These are phyloP conservation scores for Parnassius mnemosyne DNA, from an alignment of 2,888 invertebrate species.

Conservation along the genomic window DNA sequence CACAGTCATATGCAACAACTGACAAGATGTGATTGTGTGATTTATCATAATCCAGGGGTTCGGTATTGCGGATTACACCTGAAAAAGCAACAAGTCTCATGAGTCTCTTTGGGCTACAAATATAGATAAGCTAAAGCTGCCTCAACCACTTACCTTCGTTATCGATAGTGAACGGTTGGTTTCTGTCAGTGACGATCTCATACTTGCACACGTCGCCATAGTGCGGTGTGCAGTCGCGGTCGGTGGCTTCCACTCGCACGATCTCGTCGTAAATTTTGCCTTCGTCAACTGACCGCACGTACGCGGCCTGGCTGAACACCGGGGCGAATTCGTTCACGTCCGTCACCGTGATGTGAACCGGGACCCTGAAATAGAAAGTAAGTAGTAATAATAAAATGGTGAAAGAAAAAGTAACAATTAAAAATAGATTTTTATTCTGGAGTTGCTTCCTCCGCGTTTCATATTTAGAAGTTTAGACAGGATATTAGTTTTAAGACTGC, in stretches of 20 bases:
- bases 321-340: slow-evolving; percentile 98
- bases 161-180: slow-evolving; percentile 93
- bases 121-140: not conserved
- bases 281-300: slow-evolving; percentile 94
- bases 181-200: slow-evolving; percentile 89
- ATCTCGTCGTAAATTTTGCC: slow-evolving; percentile 94
- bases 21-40: slow-evolving; percentile 98
- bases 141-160: slow-evolving; percentile 85
- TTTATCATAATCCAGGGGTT: slow-evolving; percentile 94
- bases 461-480: no score
- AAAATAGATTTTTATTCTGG: no score
- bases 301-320: slow-evolving; percentile 93
- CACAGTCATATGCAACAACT: slow-evolving; percentile 98
- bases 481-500: no score
- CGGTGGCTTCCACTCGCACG: slow-evolving; percentile 93
- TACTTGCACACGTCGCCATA: slow-evolving; percentile 98
- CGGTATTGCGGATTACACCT: slow-evolving; percentile 95
- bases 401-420: no score
- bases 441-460: no score
- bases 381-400: no score
- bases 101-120: no score
- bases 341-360: slow-evolving; percentile 95
- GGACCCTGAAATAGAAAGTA: slow-evolving; percentile 82
- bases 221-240: slow-evolving; percentile 96
- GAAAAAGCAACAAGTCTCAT: slow-evolving; percentile 17